Evolutionary conservation across 2,113 vertebrate species (phyloP).

Genomic region (Neopipo cinnamomea): DNA sequence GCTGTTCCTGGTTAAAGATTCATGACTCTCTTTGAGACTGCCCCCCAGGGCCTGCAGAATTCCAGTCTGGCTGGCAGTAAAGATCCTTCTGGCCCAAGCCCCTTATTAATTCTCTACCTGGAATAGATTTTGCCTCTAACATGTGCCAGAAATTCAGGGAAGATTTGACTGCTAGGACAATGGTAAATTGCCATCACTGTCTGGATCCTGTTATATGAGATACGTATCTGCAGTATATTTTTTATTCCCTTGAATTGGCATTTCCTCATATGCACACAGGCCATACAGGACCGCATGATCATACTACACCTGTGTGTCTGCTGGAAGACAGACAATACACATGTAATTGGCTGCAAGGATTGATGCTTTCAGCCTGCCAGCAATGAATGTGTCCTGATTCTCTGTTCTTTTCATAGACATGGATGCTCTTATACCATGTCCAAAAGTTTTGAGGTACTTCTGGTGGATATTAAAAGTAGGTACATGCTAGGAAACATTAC

Average conservation of each 20-base stretch:
- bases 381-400: not conserved
- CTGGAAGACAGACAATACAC: not conserved
- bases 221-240: not conserved
- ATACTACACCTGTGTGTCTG: not conserved
- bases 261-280: not conserved
- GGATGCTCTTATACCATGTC: not conserved
- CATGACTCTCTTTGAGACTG: constrained; percentile 32
- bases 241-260: not conserved
- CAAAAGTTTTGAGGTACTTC: not conserved
- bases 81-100: not conserved
- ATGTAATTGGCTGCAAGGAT: not conserved
- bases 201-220: not conserved
- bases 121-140: not conserved
- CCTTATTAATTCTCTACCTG: not conserved
- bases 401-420: not conserved
- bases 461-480: not conserved
- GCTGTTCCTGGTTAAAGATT: constrained; percentile 64
- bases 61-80: constrained; percentile 18
- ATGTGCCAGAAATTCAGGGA: not conserved
- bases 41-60: constrained; percentile 9
- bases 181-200: not conserved
- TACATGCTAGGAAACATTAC: not conserved
- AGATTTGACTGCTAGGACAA: not conserved
- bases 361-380: not conserved
- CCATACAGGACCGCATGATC: not conserved